Base-by-base conservation (phyloP, 2,113 vertebrate genomes). In the Hylia prasina region DNA sequence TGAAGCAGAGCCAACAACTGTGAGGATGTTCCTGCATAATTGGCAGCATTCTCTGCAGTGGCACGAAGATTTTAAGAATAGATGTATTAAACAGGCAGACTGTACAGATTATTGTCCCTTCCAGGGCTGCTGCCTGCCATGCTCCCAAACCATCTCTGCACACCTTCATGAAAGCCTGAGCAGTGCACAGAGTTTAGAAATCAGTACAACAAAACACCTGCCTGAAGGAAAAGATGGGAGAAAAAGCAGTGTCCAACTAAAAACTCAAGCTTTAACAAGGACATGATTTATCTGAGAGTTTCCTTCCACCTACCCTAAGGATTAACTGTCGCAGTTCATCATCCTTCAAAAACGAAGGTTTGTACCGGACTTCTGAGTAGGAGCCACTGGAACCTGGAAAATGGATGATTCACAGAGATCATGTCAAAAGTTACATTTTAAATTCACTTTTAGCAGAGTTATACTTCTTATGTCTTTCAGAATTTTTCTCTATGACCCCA, bases 321-420 rank as follows among this genome's bases (percentile, higher is more conserved):
- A 99, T 97, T 56, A 99, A 97, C 37, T 99, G 98, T 78, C 98
- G 98, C 57, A 99, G 98, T 71, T 99, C 99, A 61, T 99, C 98
- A 40, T 99, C 98, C 54, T 98, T 98, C 87, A 99, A 95, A 97
- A 99, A 99, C 3, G 98, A 98, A 13, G 98, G 99, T 93, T 99
- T 99, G 89, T 98, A 99, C 48, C 91, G 97, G 24, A 98, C 95
- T 95, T 99, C 98, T 58, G 98, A 92, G 82, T 98, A 99, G 60
- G 98, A 98, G 87, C 97, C 98, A 54, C 96, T 84, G 78, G 98
- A 98, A 95, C 98, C 99, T 99, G 92, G 44, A 87, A 86, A 92
- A 78, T 1, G 69, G 31, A 15, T 63, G 58, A 83, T 64, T 93
- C 69, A 39, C 28, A 89, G 24, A 39, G 16, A 42, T 18, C 31